Percentiles rank a stretch among this genome's conserved stretches.
Conservation (phyloP, 2,888 invertebrate species). For the Ochropleura leucogaster region DNA sequence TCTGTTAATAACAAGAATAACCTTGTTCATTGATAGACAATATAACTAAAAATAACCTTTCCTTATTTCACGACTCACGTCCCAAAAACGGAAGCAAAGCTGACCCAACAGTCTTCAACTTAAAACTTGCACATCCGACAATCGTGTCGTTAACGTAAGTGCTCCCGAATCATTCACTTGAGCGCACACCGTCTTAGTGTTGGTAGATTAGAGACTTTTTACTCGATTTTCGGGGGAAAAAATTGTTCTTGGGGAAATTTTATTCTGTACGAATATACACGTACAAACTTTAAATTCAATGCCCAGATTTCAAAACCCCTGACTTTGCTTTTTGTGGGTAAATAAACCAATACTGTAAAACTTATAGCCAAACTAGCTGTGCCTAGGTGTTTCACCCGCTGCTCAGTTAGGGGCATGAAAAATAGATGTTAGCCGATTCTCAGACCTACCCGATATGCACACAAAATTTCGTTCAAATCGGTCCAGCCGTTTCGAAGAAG, state of each 20-base stretch:
- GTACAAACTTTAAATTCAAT: no score
- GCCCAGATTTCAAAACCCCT: no score
- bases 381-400: no score
- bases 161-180: slow-evolving; percentile 57
- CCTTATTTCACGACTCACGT: background rate
- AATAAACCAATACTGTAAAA: no score
- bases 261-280: background rate
- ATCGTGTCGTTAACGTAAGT: slow-evolving; percentile 62
- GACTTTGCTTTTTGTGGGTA: no score
- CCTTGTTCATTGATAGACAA: slow-evolving; percentile 1
- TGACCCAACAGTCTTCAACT: slow-evolving; percentile 33
- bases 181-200: slow-evolving; percentile 44
- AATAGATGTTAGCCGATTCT: no score
- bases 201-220: background rate
- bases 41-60: slow-evolving; percentile 15
- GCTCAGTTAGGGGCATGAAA: no score
- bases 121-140: slow-evolving; percentile 58
- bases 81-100: slow-evolving; percentile 22
- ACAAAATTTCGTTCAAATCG: no score
- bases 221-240: background rate
- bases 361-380: no score
- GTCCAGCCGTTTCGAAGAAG: no score
- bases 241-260: background rate
- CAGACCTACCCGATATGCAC: no score
- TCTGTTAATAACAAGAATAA: background rate